A percentile compares a stretch with the other conserved stretches of the same genome.
phyloP scores from a whole-genome alignment of 2,113 vertebrate species.

The Datnioides undecimradiatus region DNA sequence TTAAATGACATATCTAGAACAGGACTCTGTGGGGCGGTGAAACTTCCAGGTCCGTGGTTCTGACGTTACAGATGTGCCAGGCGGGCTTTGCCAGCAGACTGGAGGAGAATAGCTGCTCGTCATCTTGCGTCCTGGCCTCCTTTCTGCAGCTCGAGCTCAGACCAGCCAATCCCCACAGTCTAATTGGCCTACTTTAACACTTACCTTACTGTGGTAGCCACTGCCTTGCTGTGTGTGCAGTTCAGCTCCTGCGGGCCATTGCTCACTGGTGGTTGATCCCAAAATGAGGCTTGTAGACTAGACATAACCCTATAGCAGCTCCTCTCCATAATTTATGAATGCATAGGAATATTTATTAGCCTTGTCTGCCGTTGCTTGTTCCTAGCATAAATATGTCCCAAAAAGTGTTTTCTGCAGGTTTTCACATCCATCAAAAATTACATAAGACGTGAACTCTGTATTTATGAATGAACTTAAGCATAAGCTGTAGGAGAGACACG shows the following conservation, averaged over 20 bases:
- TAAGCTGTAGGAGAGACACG: conserved; percentile 23
- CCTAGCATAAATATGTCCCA: neutral
- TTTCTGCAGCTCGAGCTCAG: conserved; percentile 70
- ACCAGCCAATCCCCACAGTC: conserved; percentile 71
- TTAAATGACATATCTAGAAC: conserved; percentile 75
- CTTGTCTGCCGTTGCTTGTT: neutral
- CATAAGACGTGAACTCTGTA: conserved; percentile 17
- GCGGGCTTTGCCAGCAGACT: conserved; percentile 49
- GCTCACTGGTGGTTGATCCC: conserved; percentile 6
- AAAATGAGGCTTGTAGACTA: conserved; percentile 10
- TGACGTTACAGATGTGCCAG: conserved; percentile 65
- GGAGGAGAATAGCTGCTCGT: conserved; percentile 71
- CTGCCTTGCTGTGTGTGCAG: conserved; percentile 36
- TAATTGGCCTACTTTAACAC: conserved; percentile 83
- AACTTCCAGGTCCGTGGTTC: conserved; percentile 53
- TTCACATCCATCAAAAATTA: neutral
- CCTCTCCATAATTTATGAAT: neutral
- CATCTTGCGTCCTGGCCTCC: conserved; percentile 75
- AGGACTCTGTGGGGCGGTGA: conserved; percentile 62
- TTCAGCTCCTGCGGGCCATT: conserved; percentile 12
- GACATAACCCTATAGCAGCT: neutral
- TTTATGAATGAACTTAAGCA: conserved; percentile 47
- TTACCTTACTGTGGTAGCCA: conserved; percentile 59
- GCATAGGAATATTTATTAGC: neutral
- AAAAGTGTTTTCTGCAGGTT: neutral